Conservation (phyloP, 2,797 vertebrate species). For the Leucoraja ocellata region DNA sequence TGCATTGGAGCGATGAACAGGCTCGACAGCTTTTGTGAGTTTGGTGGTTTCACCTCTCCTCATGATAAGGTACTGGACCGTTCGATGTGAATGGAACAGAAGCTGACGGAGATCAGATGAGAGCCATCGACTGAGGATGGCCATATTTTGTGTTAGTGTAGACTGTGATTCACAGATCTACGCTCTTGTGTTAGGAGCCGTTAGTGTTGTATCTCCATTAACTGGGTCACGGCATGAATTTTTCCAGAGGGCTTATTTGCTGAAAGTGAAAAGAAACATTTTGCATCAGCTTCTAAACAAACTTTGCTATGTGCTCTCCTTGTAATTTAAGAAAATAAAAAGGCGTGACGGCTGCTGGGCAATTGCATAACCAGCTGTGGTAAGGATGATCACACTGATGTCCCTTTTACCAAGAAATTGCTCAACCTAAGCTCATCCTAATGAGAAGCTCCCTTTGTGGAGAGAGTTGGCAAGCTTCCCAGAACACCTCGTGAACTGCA, state of each 20-base stretch:
- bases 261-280: background rate
- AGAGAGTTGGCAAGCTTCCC: constrained; percentile 20
- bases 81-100: background rate
- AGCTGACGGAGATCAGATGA: background rate
- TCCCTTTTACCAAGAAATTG: constrained; percentile 35
- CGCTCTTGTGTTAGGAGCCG: background rate
- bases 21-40: background rate
- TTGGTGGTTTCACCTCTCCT: background rate
- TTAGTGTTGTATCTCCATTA: background rate
- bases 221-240: background rate
- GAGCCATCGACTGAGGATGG: background rate
- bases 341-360: background rate
- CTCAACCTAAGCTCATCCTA: constrained; percentile 33
- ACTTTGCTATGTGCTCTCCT: background rate
- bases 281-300: background rate
- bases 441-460: constrained; percentile 36
- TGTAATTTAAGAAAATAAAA: background rate
- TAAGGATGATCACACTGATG: constrained; percentile 16
- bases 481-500: constrained; percentile 32
- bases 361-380: constrained; percentile 35
- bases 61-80: background rate
- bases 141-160: background rate
- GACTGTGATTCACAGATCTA: background rate
- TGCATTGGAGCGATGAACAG: background rate
- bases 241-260: background rate